Conservation (phyloP, 2,888 invertebrate genomes). For the Erebia ligea region DNA sequence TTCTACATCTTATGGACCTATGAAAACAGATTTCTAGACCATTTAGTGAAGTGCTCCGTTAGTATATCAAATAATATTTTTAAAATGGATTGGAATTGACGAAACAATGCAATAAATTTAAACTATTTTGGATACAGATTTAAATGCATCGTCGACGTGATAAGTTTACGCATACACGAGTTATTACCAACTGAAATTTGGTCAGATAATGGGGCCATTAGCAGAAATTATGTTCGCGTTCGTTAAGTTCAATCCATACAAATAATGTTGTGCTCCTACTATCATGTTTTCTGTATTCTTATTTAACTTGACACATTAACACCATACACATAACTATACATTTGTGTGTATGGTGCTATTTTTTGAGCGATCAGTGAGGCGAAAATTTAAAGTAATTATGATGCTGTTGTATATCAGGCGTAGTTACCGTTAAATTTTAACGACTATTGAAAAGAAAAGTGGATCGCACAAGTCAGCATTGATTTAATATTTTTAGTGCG, state of each 20-base stretch:
- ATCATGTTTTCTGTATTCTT: slow-evolving; percentile 1
- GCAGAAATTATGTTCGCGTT: slow-evolving; percentile 17
- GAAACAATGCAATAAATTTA: background rate
- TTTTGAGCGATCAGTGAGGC: too few relatives aligned
- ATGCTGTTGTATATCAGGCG: too few relatives aligned
- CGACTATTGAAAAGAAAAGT: too few relatives aligned
- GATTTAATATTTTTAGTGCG: too few relatives aligned
- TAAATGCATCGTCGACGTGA: slow-evolving; percentile 12
- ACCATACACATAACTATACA: too few relatives aligned
- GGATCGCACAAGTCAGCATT: too few relatives aligned
- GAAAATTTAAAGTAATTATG: too few relatives aligned
- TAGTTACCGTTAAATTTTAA: too few relatives aligned
- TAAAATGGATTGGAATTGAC: background rate
- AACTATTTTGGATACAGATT: background rate
- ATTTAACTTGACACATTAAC: background rate
- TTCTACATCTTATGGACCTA: too few relatives aligned
- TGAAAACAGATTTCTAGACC: too few relatives aligned
- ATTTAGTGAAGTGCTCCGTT: too few relatives aligned
- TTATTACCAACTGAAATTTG: slow-evolving; percentile 18
- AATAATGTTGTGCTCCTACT: background rate
- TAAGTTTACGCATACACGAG: slow-evolving; percentile 18
- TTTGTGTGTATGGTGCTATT: too few relatives aligned
- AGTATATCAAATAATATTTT: background rate
- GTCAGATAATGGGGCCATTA: slow-evolving; percentile 20
- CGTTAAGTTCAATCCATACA: slow-evolving; percentile 13